A percentile compares a stretch with the other conserved stretches of the same genome.
phyloP scores from a whole-genome alignment of 2,888 invertebrate species.

The Pseudeuparius sepicola region DNA sequence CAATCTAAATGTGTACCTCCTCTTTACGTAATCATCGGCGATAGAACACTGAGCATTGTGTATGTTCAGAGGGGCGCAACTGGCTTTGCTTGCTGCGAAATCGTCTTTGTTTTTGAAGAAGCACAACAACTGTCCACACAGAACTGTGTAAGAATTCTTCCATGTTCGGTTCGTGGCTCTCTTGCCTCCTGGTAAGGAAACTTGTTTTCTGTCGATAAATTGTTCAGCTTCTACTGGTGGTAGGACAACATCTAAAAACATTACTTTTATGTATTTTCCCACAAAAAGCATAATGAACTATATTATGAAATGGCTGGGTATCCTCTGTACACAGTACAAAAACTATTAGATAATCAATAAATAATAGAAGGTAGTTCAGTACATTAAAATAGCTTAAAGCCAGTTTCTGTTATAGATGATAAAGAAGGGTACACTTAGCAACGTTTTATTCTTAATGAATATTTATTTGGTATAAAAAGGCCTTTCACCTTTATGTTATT shows the following conservation, averaged over 20 bases:
- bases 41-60: constrained; percentile 71
- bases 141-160: constrained; percentile 89
- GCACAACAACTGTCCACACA: constrained; percentile 93
- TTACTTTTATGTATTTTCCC: neutral
- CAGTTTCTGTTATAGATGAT: too few species aligned
- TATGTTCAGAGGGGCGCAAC: constrained; percentile 75
- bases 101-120: constrained; percentile 95
- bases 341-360: too few species aligned
- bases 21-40: constrained; percentile 91
- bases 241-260: constrained; percentile 47
- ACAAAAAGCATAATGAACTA: too few species aligned
- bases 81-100: constrained; percentile 79
- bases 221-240: constrained; percentile 91
- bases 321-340: too few species aligned
- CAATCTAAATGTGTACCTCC: constrained; percentile 86
- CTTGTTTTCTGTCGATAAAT: constrained; percentile 87
- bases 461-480: too few species aligned
- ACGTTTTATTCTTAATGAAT: too few species aligned
- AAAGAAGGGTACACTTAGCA: too few species aligned
- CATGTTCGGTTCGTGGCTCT: constrained; percentile 91
- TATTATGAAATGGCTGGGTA: too few species aligned
- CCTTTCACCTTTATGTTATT: too few species aligned
- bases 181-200: constrained; percentile 85
- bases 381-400: too few species aligned
- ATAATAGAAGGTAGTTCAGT: too few species aligned